phyloP scores from a whole-genome alignment of 2,113 vertebrate species.

The Talpa occidentalis region DNA sequence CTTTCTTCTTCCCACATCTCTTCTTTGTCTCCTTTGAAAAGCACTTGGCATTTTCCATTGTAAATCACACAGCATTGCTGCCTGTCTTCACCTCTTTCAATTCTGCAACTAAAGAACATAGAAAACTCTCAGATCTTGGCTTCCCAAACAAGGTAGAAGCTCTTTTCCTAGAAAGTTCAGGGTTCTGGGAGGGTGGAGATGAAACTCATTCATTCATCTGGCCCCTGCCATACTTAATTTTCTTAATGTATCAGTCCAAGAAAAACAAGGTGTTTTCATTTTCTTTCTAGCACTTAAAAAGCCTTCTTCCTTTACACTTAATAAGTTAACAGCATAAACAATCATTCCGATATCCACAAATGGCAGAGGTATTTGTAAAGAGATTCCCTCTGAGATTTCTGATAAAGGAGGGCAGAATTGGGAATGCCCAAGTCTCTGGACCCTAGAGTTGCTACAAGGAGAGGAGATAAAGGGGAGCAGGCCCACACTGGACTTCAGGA shows the following conservation, averaged over 20 bases:
- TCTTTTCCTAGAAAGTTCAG: neutral
- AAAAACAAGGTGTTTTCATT: slow-evolving; percentile 50
- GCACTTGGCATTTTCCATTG: neutral
- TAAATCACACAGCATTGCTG: neutral
- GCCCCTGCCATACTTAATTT: slow-evolving; percentile 41
- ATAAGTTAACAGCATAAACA: slow-evolving; percentile 71
- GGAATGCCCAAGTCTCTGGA: neutral
- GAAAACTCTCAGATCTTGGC: neutral
- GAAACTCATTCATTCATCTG: neutral
- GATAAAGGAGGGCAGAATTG: neutral
- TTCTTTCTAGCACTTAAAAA: slow-evolving; percentile 64
- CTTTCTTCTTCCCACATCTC: neutral
- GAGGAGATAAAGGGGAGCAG: neutral
- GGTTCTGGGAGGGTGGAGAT: neutral
- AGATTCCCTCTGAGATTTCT: neutral
- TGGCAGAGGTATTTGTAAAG: neutral
- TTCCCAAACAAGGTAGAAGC: neutral
- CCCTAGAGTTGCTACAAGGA: neutral
- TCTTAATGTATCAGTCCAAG: slow-evolving; percentile 63
- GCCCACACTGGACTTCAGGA: neutral
- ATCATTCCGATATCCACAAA: slow-evolving; percentile 1
- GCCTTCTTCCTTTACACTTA: slow-evolving; percentile 54
- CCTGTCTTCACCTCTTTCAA: fast-evolving
- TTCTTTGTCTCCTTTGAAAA: neutral
- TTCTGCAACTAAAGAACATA: neutral